These are phyloP conservation scores for Onthophagus taurus DNA, from an alignment of 1,140 invertebrate genomes.

Conservation along the genomic window DNA sequence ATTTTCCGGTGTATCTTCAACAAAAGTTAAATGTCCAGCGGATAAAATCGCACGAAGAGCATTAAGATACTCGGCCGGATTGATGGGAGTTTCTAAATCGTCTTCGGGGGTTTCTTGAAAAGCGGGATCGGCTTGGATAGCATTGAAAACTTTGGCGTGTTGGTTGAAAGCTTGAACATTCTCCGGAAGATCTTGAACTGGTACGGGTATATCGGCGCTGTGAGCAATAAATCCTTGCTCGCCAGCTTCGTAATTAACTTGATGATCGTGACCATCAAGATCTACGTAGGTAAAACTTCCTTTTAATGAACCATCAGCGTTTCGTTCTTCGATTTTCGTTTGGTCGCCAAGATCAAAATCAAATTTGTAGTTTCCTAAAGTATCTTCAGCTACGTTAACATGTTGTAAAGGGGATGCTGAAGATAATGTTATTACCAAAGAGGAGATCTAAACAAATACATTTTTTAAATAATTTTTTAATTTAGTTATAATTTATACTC, in stretches of 20 bases:
- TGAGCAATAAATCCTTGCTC: slow-evolving; percentile 1
- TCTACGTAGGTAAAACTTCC: slow-evolving; percentile 7
- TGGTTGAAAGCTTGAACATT: slow-evolving; percentile 4
- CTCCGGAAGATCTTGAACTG: slow-evolving; percentile 4
- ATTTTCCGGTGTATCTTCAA: not conserved
- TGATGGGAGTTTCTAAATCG: slow-evolving; percentile 1
- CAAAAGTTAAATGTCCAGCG: not conserved
- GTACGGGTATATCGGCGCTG: slow-evolving; percentile 1
- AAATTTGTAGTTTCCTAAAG: slow-evolving; percentile 8
- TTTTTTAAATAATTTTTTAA: too few relatives aligned
- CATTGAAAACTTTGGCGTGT: not conserved
- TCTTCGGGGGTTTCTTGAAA: slow-evolving; percentile 4
- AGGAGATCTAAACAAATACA: too few relatives aligned
- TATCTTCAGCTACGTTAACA: slow-evolving; percentile 9
- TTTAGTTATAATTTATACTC: too few relatives aligned
- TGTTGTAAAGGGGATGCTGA: too few relatives aligned
- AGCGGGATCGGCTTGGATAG: not conserved
- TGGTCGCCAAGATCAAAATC: not conserved
- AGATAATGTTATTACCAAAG: too few relatives aligned
- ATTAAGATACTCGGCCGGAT: not conserved
- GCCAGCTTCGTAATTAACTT: not conserved
- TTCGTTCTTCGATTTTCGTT: not conserved
- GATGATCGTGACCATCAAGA: slow-evolving; percentile 1
- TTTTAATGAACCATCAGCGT: not conserved
- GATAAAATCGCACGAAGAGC: not conserved